phyloP scores from a whole-genome alignment of 2,888 invertebrate species.

The Conops quadrifasciatus region DNA sequence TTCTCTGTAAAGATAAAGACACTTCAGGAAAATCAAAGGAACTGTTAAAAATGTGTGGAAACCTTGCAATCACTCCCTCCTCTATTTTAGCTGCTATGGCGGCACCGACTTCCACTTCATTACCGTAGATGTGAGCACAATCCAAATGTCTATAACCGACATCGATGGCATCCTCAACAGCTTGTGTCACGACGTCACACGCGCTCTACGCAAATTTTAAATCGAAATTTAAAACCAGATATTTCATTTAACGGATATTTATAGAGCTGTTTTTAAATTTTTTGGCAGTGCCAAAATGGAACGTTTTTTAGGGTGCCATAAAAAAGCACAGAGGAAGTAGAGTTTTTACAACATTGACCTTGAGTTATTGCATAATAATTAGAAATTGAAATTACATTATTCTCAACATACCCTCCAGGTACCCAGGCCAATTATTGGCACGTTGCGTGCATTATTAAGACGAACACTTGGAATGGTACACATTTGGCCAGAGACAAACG shows the following conservation, averaged over 20 bases:
- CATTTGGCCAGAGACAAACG: too few relatives aligned
- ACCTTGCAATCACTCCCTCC: slow-evolving; percentile 75
- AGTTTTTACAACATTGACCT: background rate
- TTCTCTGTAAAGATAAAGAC: slow-evolving; percentile 58
- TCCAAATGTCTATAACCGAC: slow-evolving; percentile 84
- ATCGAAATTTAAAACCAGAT: background rate
- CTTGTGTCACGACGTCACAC: slow-evolving; percentile 72
- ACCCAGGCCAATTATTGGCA: slow-evolving; percentile 79
- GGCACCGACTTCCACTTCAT: slow-evolving; percentile 78
- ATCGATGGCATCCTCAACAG: slow-evolving; percentile 78
- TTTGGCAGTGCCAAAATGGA: background rate
- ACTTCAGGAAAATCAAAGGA: background rate
- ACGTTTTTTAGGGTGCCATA: background rate
- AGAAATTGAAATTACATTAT: too few relatives aligned
- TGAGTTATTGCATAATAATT: too few relatives aligned
- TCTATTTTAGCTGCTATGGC: slow-evolving; percentile 72
- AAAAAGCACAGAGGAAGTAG: background rate
- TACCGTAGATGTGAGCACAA: slow-evolving; percentile 76
- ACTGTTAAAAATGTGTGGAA: background rate
- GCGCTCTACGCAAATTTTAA: slow-evolving; percentile 1
- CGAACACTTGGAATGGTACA: too few relatives aligned
- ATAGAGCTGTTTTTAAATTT: background rate
- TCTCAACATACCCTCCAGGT: slow-evolving; percentile 81
- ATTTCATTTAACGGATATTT: background rate
- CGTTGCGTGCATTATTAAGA: slow-evolving; percentile 72